Evolutionary conservation across 2,797 vertebrate genomes (phyloP), one percentile per base, ranked within the genome.

Genomic region (Labroides dimidiatus): DNA sequence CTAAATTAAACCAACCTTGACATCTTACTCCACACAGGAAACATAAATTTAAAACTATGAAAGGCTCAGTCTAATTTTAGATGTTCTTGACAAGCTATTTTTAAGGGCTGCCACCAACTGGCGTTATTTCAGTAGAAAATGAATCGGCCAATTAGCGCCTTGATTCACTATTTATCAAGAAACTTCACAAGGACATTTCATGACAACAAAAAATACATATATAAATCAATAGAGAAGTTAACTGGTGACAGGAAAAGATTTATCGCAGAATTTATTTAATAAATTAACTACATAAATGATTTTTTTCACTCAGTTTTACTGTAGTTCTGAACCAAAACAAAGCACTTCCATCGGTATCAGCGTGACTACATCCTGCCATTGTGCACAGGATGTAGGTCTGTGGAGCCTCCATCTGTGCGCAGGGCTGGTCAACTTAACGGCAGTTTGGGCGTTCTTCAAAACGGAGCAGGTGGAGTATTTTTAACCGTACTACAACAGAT

Each of bases 291-390:
- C 42, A 64, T n/a, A 4, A 23, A 10, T 16, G 17, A 55, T 36
- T 52, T 13, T 69, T 72, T 56, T 15, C n/a, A 52, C 45, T 45
- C 16, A 10, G 4, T 33, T 54, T 4, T 59, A 52, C 59, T 16
- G 56, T 57, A 10, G 19, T 4, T 44, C 21, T 33, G 30, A 60
- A 60, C 20, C 20, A 21, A 42, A 57, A 58, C 41, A 64, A 62
- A 51, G 21, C 0, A 39, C 19, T 17, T 57, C 30, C 12, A 8
- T 58, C 60, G 11, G 14, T 54, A 7, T 61, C 58, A 67, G 17
- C 19, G 8, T 33, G 45, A 43, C 20, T 10, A 48, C 15, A 72
- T 84, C 72, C 69, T 72, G 47, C 36, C 44, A 62, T 82, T 82
- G 56, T 82, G 49, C 24, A 20, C 36, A 19, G 9, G 41, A 39